Evolutionary conservation across 2,888 invertebrate species (phyloP).

Genomic region (Drosophila siamana): DNA sequence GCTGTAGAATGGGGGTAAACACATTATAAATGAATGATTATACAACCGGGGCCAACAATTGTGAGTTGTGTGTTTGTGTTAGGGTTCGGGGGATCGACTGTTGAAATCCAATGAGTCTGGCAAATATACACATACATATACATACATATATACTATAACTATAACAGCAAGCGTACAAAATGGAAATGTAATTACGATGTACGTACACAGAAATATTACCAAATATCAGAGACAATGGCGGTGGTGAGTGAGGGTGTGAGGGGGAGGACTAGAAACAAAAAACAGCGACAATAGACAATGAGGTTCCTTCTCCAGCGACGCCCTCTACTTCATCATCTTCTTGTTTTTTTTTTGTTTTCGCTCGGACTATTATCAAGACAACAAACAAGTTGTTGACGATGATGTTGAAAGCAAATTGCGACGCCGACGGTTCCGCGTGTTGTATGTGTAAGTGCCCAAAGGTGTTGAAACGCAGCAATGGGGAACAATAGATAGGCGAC

Average conservation of each 20-base stretch:
- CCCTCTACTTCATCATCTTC: constrained; percentile 1
- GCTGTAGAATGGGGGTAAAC: not conserved
- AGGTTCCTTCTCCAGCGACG: constrained; percentile 25
- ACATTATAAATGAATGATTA: constrained; percentile 27
- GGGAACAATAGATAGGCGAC: constrained; percentile 31
- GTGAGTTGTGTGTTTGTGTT: constrained; percentile 16
- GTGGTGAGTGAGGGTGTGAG: not conserved
- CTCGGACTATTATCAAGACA: constrained; percentile 43
- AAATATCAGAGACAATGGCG: constrained; percentile 46
- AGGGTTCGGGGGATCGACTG: constrained; percentile 9
- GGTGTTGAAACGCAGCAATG: constrained; percentile 53
- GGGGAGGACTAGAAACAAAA: constrained; percentile 40
- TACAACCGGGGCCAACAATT: constrained; percentile 32
- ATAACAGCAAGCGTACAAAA: not conserved
- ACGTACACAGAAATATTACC: constrained; percentile 35
- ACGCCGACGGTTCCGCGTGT: constrained; percentile 30
- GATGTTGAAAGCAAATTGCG: constrained; percentile 59
- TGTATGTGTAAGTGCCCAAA: constrained; percentile 37
- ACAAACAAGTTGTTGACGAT: constrained; percentile 24
- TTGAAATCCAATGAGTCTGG: constrained; percentile 23
- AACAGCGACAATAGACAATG: constrained; percentile 64
- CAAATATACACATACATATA: constrained; percentile 19
- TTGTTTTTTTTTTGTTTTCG: constrained; percentile 33
- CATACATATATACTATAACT: too few relatives aligned
- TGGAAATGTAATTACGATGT: constrained; percentile 44